A percentile compares a stretch with the other conserved stretches of the same genome.
phyloP scores from a whole-genome alignment of 2,113 vertebrate genomes.

The Sinocyclocheilus maitianheensis region DNA sequence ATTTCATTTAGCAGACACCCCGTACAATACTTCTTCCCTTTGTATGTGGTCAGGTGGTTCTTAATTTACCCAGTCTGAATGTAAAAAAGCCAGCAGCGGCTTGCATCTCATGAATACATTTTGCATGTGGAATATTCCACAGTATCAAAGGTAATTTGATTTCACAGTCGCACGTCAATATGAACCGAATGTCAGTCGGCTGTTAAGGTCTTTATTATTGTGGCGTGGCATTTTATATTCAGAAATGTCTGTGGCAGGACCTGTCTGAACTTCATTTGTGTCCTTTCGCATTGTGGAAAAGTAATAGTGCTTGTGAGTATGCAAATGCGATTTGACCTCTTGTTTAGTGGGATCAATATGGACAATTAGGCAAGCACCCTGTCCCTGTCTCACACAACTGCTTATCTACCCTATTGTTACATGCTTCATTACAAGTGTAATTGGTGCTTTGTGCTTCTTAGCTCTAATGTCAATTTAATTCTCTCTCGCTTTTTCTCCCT shows the following conservation, averaged over 20 bases:
- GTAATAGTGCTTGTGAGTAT: not conserved
- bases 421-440: conserved; percentile 43
- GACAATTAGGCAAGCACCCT: conserved; percentile 8
- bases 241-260: not conserved
- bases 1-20: conserved; percentile 18
- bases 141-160: conserved; percentile 16
- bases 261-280: not conserved
- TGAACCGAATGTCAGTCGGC: conserved; percentile 11
- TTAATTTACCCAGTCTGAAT: conserved; percentile 8
- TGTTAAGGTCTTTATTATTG: not conserved
- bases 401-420: conserved; percentile 39
- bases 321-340: conserved; percentile 29
- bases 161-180: not conserved
- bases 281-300: not conserved
- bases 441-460: conserved; percentile 26
- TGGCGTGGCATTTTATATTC: conserved; percentile 2
- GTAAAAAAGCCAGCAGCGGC: not conserved
- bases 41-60: conserved; percentile 9
- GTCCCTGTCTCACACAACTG: conserved; percentile 7
- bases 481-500: conserved; percentile 6
- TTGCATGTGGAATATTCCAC: conserved; percentile 17
- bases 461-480: conserved; percentile 52
- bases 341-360: conserved; percentile 36
- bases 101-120: conserved; percentile 33
- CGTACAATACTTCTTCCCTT: not conserved